Evolutionary conservation across 2,113 vertebrate species (phyloP).

Genomic region (Scopus umbretta): DNA sequence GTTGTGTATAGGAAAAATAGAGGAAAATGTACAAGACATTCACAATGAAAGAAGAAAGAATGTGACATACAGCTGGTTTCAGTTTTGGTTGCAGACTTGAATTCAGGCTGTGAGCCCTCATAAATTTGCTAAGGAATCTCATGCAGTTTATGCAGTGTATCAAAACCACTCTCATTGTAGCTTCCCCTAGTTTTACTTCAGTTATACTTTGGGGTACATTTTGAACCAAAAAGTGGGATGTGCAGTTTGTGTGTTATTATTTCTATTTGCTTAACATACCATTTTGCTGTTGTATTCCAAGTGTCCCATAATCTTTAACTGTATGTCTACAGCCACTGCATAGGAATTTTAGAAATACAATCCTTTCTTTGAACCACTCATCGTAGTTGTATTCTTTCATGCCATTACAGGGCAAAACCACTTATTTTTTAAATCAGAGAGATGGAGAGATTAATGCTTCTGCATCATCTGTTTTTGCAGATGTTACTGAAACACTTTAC

Average conservation of each 20-base stretch:
- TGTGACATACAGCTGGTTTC: background rate
- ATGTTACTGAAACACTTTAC: background rate
- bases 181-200: background rate
- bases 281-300: background rate
- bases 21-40: background rate
- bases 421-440: background rate
- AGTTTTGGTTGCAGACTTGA: background rate
- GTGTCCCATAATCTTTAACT: background rate
- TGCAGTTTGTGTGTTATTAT: background rate
- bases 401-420: background rate
- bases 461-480: slow-evolving; percentile 33
- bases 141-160: background rate
- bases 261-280: background rate
- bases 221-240: background rate
- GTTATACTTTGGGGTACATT: background rate
- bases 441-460: slow-evolving; percentile 20
- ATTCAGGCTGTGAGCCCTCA: background rate
- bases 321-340: background rate
- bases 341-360: background rate
- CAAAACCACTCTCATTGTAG: background rate
- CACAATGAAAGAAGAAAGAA: background rate
- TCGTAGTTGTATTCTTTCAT: background rate
- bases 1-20: background rate
- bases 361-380: background rate
- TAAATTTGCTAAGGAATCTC: background rate